Base-by-base conservation (phyloP, 2,888 invertebrate genomes). In the Lissonota sp. region DNA sequence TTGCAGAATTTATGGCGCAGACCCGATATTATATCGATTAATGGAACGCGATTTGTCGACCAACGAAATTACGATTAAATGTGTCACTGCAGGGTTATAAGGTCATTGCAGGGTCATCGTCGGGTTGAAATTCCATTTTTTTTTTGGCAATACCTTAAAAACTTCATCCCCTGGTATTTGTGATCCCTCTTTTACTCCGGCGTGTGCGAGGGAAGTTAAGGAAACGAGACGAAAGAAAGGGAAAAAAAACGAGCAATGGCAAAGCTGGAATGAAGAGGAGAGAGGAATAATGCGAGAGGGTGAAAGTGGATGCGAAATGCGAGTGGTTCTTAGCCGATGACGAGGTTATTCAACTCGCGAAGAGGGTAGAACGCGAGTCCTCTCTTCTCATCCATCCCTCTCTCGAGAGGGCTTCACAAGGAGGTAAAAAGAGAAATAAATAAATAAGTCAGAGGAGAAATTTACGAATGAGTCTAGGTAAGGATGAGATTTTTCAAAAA, bases 261-360 rank as follows among this genome's bases (percentile, higher is more conserved):
- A 66, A 55, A 51, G 10, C 8, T n/a, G 16, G 37, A 39, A 46
- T 16, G 7, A 53, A 70, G 10, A 42, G 39, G n/a, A 42, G 2
- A n/a, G 44, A 70, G 16, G 37, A 69, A 44, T 7, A 40, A 57
- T 16, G 51, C 46, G 12, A 44, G 46, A 44, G 39, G 40, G 44
- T 58, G 57, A 40, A 70, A 70, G 70, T 66, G 51, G 51, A 66
- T 53, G 39, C 5, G 39, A 53, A 37, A 12, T 39, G 37, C 51
- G 51, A 51, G 51, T 66, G 51, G 51, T 51, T 66, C 51, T 66
- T 66, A 66, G 51, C 39, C 39, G 51, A 39, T 39, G 66, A 75
- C 66, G 58, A 57, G 57, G 58, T 75, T 26, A 60, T 71, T 60
- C 26, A 62, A 64, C 53, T 64, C 26, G 40, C 5, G 67, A 16